phyloP scores from a whole-genome alignment of 2,797 vertebrate species.

The Microctenopoma stevenorrisi region DNA sequence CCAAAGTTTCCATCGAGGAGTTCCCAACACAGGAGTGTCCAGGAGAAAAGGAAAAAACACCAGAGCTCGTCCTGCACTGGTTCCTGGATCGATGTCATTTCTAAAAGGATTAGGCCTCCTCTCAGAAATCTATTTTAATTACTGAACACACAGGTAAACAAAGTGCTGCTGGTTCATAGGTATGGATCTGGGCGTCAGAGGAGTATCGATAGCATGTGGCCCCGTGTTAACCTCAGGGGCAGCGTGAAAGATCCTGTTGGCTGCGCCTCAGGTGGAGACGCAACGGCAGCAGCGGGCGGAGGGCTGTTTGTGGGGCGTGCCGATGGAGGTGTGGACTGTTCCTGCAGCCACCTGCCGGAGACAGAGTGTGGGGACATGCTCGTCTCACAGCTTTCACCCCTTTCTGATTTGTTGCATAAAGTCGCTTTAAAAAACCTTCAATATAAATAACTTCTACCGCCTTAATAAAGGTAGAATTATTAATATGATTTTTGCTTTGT shows the following conservation, averaged over 20 bases:
- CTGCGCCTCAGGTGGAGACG: conserved; percentile 43
- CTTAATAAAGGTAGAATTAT: too few relatives aligned
- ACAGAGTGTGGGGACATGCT: neutral
- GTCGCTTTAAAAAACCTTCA: too few relatives aligned
- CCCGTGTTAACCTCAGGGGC: conserved; percentile 70
- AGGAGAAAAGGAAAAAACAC: conserved; percentile 9
- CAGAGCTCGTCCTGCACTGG: conserved; percentile 39
- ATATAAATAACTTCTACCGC: too few relatives aligned
- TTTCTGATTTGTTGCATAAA: too few relatives aligned
- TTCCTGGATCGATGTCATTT: conserved; percentile 77
- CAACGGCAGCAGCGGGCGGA: neutral
- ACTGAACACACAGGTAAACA: conserved; percentile 80
- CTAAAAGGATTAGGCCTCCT: conserved; percentile 76
- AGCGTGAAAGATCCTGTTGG: conserved; percentile 46
- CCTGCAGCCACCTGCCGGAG: conserved; percentile 24
- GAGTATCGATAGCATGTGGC: conserved; percentile 71
- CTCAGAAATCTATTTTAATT: conserved; percentile 84
- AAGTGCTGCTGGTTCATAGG: conserved; percentile 64
- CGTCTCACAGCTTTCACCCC: too few relatives aligned
- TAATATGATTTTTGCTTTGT: too few relatives aligned
- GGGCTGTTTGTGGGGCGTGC: conserved; percentile 29
- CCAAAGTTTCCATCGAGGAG: conserved; percentile 62
- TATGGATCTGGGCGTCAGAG: conserved; percentile 71
- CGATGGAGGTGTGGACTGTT: conserved; percentile 19
- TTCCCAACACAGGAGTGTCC: conserved; percentile 26